Base-by-base conservation (phyloP, 64 coral and sea anemone species). In the Stichodactyla mertensii region DNA sequence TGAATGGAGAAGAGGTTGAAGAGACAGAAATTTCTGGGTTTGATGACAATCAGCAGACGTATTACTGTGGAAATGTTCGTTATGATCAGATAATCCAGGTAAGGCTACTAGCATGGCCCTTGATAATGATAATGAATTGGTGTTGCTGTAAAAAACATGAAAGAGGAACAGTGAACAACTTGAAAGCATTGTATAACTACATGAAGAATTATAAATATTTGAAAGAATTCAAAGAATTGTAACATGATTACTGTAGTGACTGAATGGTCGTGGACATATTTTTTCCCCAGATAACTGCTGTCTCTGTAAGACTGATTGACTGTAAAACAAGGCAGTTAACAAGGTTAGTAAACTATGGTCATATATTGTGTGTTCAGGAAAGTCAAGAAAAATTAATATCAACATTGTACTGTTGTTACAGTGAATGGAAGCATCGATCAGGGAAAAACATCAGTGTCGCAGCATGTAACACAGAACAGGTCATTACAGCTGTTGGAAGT, bases 1-100 rank as follows among this genome's bases (percentile, higher is more conserved):
- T 99, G 4, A 88, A 83, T 84, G 96, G 96, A 0, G 96, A 99
- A 83, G 96, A 99, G 90, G 96, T 99, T 55, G 96, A 99, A 86
- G 96, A 99, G 62, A 99, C 96, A 79, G 96, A 99, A 60, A 99
- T 99, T 64, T 85, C 90, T 83, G 96, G 96, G 18, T 99, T 99
- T 95, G 90, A 92, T 79, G 96, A 99, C 52, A 86, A 99, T 9
- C 92, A 99, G 82, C 96, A 99, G 55, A 99, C 96, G 7, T 99
- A 95, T 64, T 99, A 86, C 31, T 92, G 96, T 89, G 96, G 96
- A 64, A 99, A 99, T 87, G 96, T 99, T 12, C 82, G 59, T 55
- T 88, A 86, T 22, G 88, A 94, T 80, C 93, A 99, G 45, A 88
- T 99, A 20, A 92, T 99, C 59, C 96, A 99, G 96, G 96, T 95